phyloP scores from a whole-genome alignment of 1,140 invertebrate species.

The Stenopsyche tienmushanensis region DNA sequence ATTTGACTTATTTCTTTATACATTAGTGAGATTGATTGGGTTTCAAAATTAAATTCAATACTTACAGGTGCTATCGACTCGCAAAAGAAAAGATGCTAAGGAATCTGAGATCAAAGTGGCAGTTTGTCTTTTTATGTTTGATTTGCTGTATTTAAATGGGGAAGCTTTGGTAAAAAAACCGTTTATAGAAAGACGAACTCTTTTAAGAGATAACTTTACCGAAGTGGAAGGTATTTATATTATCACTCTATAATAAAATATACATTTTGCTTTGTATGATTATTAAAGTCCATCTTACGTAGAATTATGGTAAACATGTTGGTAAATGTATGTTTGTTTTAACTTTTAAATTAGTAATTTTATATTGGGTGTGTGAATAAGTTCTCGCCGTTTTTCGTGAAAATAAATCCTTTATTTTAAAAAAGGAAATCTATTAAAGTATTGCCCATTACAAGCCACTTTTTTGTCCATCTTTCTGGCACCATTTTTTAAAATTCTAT shows the following conservation, averaged over 20 bases:
- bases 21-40: neutral
- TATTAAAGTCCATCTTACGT: too few relatives aligned
- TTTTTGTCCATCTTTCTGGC: too few relatives aligned
- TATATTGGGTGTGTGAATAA: too few relatives aligned
- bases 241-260: neutral
- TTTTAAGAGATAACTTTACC: conserved; percentile 76
- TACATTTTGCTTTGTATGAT: too few relatives aligned
- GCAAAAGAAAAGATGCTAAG: conserved; percentile 93
- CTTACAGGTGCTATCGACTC: conserved; percentile 77
- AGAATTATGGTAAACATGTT: too few relatives aligned
- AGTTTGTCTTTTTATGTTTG: conserved; percentile 98
- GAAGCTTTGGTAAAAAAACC: conserved; percentile 79
- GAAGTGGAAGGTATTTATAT: conserved; percentile 64
- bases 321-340: too few relatives aligned
- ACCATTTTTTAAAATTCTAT: too few relatives aligned
- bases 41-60: neutral
- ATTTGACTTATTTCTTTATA: neutral
- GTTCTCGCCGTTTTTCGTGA: too few relatives aligned
- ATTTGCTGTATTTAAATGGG: conserved; percentile 94
- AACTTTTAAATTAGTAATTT: too few relatives aligned
- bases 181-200: conserved; percentile 72
- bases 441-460: too few relatives aligned
- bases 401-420: too few relatives aligned
- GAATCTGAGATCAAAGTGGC: conserved; percentile 92
- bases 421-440: too few relatives aligned